These are phyloP conservation scores for Euclidia mi DNA, from an alignment of 2,888 invertebrate genomes.

Conservation along the genomic window DNA sequence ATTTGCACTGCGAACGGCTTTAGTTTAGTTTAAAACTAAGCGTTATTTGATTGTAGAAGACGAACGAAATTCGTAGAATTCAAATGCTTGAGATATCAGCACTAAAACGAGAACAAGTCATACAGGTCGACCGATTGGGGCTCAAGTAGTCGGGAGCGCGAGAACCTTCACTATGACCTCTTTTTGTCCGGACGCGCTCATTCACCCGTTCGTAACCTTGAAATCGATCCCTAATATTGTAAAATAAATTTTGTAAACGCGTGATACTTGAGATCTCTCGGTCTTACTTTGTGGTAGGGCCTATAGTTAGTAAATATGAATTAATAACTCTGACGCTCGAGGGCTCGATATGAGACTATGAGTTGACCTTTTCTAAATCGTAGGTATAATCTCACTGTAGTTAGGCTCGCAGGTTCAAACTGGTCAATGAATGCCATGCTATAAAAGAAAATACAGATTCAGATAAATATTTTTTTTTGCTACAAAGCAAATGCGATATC, in stretches of 20 bases:
- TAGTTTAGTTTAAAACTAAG: background rate
- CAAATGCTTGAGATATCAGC: background rate
- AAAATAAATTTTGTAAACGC: constrained; percentile 18
- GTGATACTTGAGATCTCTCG: constrained; percentile 22
- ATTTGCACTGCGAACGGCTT: background rate
- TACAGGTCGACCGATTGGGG: constrained; percentile 67
- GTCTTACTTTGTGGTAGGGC: constrained; percentile 9
- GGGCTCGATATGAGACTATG: too few relatives aligned
- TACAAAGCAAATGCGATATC: too few relatives aligned
- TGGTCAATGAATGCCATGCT: too few relatives aligned
- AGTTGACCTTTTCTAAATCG: too few relatives aligned
- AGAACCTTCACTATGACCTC: constrained; percentile 80
- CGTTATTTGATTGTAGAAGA: background rate
- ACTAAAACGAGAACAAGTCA: constrained; percentile 69
- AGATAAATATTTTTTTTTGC: too few relatives aligned
- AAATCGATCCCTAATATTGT: constrained; percentile 66
- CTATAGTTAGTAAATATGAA: constrained; percentile 11
- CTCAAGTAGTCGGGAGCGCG: constrained; percentile 64
- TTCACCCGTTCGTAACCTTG: constrained; percentile 80
- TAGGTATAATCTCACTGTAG: too few relatives aligned
- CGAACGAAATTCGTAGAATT: background rate
- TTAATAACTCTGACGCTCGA: too few relatives aligned
- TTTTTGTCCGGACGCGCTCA: constrained; percentile 79
- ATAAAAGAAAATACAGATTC: too few relatives aligned
- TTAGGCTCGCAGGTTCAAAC: too few relatives aligned